phyloP scores from a whole-genome alignment of 2,888 invertebrate genomes.

The Sarcophaga rosellei region DNA sequence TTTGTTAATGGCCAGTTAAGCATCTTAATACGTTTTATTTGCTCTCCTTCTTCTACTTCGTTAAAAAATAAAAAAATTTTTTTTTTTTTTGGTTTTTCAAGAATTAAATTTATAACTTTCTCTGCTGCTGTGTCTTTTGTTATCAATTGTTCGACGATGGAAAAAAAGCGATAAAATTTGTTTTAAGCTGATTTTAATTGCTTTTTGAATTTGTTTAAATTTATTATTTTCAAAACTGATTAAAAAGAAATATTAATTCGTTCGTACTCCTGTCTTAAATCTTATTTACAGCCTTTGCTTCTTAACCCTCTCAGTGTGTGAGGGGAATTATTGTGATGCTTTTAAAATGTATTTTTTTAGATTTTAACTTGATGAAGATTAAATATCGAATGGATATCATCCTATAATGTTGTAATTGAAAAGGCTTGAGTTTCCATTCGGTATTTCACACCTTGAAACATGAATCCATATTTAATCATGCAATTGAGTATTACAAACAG shows the following conservation, averaged over 20 bases:
- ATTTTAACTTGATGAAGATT: slow-evolving; percentile 26
- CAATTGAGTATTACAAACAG: too few relatives aligned
- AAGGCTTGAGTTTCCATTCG: neutral
- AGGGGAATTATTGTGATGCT: too few relatives aligned
- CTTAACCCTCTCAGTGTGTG: slow-evolving; percentile 26
- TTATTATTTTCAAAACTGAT: slow-evolving; percentile 44
- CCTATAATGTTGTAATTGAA: neutral
- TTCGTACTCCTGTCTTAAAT: slow-evolving; percentile 37
- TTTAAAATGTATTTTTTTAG: slow-evolving; percentile 5
- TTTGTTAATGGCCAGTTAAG: slow-evolving; percentile 56
- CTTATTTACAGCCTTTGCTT: slow-evolving; percentile 59
- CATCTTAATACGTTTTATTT: slow-evolving; percentile 36
- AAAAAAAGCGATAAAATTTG: slow-evolving; percentile 62
- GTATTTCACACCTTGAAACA: too few relatives aligned
- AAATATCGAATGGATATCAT: neutral
- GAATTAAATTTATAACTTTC: too few relatives aligned
- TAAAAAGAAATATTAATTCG: slow-evolving; percentile 7
- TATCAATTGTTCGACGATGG: slow-evolving; percentile 23
- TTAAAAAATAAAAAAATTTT: neutral
- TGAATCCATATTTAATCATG: too few relatives aligned
- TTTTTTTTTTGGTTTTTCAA: neutral
- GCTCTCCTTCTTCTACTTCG: neutral
- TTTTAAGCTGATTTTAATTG: slow-evolving; percentile 65
- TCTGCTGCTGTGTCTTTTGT: neutral
- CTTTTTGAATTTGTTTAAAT: slow-evolving; percentile 45